Evolutionary conservation across 2,888 invertebrate genomes (phyloP), one percentile per base, ranked within the genome.

Genomic region (Trimorus sp.): DNA sequence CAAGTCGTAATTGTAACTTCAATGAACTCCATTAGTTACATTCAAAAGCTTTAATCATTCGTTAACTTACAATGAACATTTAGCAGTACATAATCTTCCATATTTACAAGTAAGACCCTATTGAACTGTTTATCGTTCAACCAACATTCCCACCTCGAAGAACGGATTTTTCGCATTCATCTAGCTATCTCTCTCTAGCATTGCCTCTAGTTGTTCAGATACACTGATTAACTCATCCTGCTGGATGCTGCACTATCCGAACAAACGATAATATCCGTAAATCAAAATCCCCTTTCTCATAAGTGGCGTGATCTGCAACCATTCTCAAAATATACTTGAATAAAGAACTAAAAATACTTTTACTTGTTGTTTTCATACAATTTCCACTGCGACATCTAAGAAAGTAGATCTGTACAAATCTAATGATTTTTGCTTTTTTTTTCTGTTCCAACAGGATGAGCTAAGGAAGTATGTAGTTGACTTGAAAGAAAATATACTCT

Each of bases 61-160:
- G 88, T 89, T 86, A 89, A 90, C 89, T 89, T 87, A 90, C 89
- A 89, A 85, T 88, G 87, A 89, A 88, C 89, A 88, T 89, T 87
- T 88, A 88, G 87, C 89, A 88, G 86, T 89, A 89, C 88, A 89
- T 86, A 88, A 87, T 88, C 85, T 54, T 49, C 85, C 84, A 84
- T 89, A 89, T 89, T 88, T 90, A 89, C 88, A 89, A 84, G 83
- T 87, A 86, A 87, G 84, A 53, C 87, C 83, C 82, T 84, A 77
- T 40, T 36, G 56, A 73, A 56, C 37, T 68, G n/a, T 51, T 53
- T 38, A 37, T 48, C 26, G 16, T 62, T 42, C 16, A 45, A 26
- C 51, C 59, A 73, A 63, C 73, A 63, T 65, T 59, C 49, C 42
- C 40, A 53, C 36, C 26, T 26, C 26, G 26, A 26, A 26, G 15